phyloP scores from a whole-genome alignment of 2,797 vertebrate genomes.

The Acridotheres tristis region DNA sequence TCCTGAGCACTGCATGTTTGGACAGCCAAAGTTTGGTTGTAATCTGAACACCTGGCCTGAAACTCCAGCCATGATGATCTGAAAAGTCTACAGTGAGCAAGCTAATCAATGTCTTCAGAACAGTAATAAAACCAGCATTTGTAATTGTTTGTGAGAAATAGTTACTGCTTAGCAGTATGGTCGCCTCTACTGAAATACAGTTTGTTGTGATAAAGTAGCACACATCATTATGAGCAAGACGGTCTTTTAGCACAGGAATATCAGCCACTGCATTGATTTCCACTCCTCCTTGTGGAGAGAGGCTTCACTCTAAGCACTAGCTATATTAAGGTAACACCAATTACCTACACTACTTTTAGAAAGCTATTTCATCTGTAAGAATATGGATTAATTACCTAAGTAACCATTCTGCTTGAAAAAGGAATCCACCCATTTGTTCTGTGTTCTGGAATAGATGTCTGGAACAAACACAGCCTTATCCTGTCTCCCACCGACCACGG shows the following conservation, averaged over 20 bases:
- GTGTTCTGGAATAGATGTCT: slow-evolving; percentile 93
- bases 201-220: background rate
- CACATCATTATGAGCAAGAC: background rate
- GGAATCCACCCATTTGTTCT: slow-evolving; percentile 94
- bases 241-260: background rate
- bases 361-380: background rate
- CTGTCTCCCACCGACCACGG: slow-evolving; percentile 90
- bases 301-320: background rate
- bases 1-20: background rate
- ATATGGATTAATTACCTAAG: slow-evolving; percentile 81
- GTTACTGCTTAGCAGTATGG: background rate
- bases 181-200: background rate
- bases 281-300: background rate
- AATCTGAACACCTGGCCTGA: background rate
- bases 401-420: slow-evolving; percentile 97
- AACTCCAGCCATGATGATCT: background rate
- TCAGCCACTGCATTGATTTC: background rate
- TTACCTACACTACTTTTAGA: background rate
- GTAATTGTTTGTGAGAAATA: background rate
- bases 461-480: slow-evolving; percentile 95
- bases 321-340: background rate
- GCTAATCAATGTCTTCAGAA: background rate
- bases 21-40: background rate
- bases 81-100: background rate
- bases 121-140: background rate